A percentile compares a stretch with the other conserved stretches of the same genome.
Evolutionary conservation across 2,797 vertebrate species (phyloP).

Genomic region (Gephyroberyx darwinii): DNA sequence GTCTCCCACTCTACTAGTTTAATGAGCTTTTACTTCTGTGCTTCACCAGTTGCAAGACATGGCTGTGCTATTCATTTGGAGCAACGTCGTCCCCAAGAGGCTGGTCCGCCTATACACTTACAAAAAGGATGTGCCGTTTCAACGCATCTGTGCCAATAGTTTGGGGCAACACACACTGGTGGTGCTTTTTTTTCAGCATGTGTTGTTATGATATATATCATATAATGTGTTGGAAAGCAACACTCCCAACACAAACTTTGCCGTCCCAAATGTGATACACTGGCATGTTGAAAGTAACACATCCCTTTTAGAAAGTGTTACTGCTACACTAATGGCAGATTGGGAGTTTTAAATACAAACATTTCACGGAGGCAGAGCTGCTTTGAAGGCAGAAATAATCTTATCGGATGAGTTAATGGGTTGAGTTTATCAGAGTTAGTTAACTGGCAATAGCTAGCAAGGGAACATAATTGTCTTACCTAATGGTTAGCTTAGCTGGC

Average conservation of each 20-base stretch:
- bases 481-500: too few relatives aligned
- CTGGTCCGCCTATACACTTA: constrained; percentile 1
- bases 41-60: constrained; percentile 39
- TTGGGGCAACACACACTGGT: not conserved
- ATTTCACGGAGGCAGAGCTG: too few relatives aligned
- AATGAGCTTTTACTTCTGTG: constrained; percentile 67
- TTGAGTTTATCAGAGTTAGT: too few relatives aligned
- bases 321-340: constrained; percentile 1
- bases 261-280: constrained; percentile 9
- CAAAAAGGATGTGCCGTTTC: constrained; percentile 11
- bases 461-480: too few relatives aligned
- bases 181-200: not conserved
- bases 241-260: too few relatives aligned
- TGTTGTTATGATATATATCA: not conserved
- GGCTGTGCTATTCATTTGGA: constrained; percentile 32
- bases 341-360: constrained; percentile 4
- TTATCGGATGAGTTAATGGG: too few relatives aligned
- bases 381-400: too few relatives aligned
- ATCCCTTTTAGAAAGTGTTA: too few relatives aligned
- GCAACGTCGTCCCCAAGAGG: constrained; percentile 13
- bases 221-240: not conserved
- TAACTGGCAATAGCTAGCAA: too few relatives aligned
- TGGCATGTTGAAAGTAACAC: too few relatives aligned
- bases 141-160: not conserved
- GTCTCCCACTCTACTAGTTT: constrained; percentile 62